Evolutionary conservation across 2,888 invertebrate species (phyloP), one percentile per base, ranked within the genome.

Genomic region (Acrobasis consociella): DNA sequence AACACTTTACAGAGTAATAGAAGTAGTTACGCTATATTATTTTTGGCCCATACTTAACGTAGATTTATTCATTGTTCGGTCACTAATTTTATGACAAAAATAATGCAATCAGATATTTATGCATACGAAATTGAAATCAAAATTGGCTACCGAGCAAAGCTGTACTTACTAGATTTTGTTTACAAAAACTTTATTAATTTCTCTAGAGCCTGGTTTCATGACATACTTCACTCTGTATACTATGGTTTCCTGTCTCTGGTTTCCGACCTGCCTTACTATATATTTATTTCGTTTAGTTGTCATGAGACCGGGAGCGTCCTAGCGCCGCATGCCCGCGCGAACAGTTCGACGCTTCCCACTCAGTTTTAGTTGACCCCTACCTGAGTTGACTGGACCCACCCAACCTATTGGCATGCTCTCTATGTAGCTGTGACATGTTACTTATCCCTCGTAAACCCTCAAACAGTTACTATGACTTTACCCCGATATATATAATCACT

Each of bases 401-500:
- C 70, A 77, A 80, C 81, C 78, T 77, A 85, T 87, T 88, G 84
- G 92, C 92, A 91, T 91, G 91, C 87, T 86, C 80, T 84, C 78
- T 73, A 71, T 80, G 80, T 56, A 56, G 86, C 91, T 91, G 91
- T 88, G 87, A 91, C 85, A 74, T 86, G 86, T 87, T 87, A 91
- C 91, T 91, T 89, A 89, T 89, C 89, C 91, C 91, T 88, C 89
- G 80, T 82, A 80, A 77, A 75, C 74, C 82, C 77, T 86, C 91
- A 90, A 92, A 91, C 92, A 91, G 92, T 91, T 80, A 86, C 80
- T 91, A 89, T 91, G 92, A 90, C 89, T 90, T 84, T 74, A 76
- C 66, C 67, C 71, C 72, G 73, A 72, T 74, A 64, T 67, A 70
- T 72, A 71, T 17, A 42, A 69, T 71, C 78, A 86, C 86, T 87